phyloP scores from a whole-genome alignment of 2,888 invertebrate species.

The Dynastes tityus region DNA sequence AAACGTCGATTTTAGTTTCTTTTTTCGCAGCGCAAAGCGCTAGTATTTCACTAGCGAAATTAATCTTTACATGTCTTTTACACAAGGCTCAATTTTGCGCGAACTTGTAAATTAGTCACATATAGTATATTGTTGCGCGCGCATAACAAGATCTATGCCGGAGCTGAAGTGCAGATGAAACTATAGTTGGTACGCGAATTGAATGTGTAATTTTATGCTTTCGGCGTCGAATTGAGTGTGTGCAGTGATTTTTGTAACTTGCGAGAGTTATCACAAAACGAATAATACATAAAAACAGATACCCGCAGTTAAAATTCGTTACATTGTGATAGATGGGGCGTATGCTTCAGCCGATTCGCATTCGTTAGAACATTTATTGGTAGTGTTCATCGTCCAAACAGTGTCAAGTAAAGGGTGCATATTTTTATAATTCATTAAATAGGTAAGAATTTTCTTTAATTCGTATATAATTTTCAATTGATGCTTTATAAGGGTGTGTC shows the following conservation, averaged over 20 bases:
- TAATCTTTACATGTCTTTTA: constrained; percentile 51
- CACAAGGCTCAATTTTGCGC: constrained; percentile 48
- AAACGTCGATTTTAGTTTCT: constrained; percentile 68
- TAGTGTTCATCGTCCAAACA: constrained; percentile 39
- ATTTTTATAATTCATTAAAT: constrained; percentile 27
- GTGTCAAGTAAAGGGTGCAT: constrained; percentile 45
- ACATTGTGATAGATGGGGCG: constrained; percentile 64
- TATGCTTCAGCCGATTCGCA: constrained; percentile 63
- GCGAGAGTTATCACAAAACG: constrained; percentile 15
- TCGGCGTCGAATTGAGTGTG: constrained; percentile 51
- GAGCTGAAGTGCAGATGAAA: constrained; percentile 62
- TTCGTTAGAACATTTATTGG: constrained; percentile 55
- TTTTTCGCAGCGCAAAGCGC: constrained; percentile 67
- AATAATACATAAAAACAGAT: constrained; percentile 16
- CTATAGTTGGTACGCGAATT: constrained; percentile 65
- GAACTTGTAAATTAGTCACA: constrained; percentile 34
- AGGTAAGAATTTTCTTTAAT: constrained; percentile 31
- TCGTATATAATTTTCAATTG: constrained; percentile 1
- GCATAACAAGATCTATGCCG: constrained; percentile 54
- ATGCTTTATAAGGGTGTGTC: constrained; percentile 31
- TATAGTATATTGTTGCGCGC: constrained; percentile 54
- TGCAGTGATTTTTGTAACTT: constrained; percentile 46
- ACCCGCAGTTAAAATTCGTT: constrained; percentile 37
- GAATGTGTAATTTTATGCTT: constrained; percentile 58
- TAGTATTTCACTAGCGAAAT: constrained; percentile 60